These are phyloP conservation scores for Pemphigus obesinymphae DNA, from an alignment of 1,140 invertebrate genomes.

Conservation along the genomic window DNA sequence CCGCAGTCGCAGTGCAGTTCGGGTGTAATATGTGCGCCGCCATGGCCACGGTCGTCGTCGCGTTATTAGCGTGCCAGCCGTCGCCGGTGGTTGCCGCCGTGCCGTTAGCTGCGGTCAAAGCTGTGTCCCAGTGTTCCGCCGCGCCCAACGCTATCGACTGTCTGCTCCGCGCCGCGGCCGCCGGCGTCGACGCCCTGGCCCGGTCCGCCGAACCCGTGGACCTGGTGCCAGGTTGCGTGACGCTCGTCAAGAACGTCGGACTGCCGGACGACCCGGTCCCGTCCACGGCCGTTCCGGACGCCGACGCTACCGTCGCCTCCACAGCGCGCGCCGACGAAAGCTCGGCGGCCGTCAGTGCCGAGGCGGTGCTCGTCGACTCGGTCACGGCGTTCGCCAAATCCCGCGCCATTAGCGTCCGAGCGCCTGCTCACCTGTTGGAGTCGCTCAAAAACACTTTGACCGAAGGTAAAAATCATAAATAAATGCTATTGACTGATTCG, in stretches of 20 bases:
- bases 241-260: not conserved
- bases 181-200: not conserved
- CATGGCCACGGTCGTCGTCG: not conserved
- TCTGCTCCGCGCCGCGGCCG: not conserved
- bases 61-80: no score
- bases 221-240: not conserved
- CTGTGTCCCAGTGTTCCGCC: not conserved
- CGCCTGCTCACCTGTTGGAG: not conserved
- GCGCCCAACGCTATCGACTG: not conserved
- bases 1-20: not conserved
- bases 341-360: not conserved
- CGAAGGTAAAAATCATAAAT: not conserved
- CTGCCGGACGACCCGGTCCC: not conserved
- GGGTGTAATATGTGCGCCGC: no score
- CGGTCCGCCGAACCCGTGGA: constrained; percentile 17
- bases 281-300: not conserved
- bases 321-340: not conserved
- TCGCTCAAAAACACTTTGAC: not conserved
- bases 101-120: not conserved
- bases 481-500: no score
- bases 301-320: not conserved
- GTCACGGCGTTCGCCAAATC: not conserved
- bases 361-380: not conserved
- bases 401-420: not conserved
- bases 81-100: not conserved